These are phyloP conservation scores for Etheostoma spectabile DNA, from an alignment of 2,113 vertebrate genomes.

Conservation along the genomic window DNA sequence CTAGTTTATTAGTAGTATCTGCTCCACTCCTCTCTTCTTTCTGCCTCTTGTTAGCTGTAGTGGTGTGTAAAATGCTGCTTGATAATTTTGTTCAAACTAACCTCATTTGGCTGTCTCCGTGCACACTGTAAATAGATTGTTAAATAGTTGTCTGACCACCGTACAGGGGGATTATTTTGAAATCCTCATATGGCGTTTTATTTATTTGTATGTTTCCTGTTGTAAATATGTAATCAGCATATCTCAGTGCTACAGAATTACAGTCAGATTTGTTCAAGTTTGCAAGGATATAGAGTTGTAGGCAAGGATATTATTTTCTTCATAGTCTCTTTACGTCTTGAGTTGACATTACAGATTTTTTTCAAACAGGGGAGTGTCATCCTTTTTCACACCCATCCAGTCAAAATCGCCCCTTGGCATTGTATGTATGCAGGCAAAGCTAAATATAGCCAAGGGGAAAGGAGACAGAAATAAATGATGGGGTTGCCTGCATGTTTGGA, in stretches of 20 bases:
- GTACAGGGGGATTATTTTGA: constrained; percentile 42
- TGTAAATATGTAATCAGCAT: constrained; percentile 60
- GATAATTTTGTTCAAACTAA: constrained; percentile 77
- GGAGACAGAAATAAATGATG: constrained; percentile 19
- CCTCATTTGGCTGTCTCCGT: constrained; percentile 62
- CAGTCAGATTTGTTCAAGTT: constrained; percentile 10
- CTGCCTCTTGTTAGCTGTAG: constrained; percentile 63
- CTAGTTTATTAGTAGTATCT: constrained; percentile 56
- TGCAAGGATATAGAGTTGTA: neutral
- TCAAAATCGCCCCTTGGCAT: constrained; percentile 24
- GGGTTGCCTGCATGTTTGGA: constrained; percentile 36
- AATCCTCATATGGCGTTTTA: constrained; percentile 45
- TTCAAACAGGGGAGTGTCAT: constrained; percentile 3
- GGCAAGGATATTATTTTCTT: constrained; percentile 23
- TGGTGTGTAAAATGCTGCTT: constrained; percentile 69
- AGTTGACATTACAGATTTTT: constrained; percentile 19
- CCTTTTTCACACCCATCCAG: constrained; percentile 22
- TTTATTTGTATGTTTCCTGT: constrained; percentile 66
- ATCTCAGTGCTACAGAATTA: neutral
- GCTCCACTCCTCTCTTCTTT: constrained; percentile 51
- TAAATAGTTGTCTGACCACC: constrained; percentile 12
- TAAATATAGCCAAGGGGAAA: constrained; percentile 67
- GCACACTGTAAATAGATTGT: constrained; percentile 67
- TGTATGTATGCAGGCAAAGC: constrained; percentile 14
- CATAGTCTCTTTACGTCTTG: constrained; percentile 16